phyloP scores from a whole-genome alignment of 2,888 invertebrate species.

The Ochropleura plecta region DNA sequence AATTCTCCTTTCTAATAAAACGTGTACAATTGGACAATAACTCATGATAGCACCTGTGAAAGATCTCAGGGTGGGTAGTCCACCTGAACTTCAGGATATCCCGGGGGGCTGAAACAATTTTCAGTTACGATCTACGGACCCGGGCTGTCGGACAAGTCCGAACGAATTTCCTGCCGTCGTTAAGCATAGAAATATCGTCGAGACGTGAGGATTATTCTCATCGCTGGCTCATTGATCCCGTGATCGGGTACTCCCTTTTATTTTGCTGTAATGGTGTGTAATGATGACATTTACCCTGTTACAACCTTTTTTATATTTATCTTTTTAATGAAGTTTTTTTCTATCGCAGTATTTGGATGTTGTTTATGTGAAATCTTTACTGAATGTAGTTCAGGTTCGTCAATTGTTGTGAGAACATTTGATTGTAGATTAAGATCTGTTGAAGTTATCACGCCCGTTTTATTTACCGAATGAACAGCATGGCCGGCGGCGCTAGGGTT shows the following conservation, averaged over 20 bases:
- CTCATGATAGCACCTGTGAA: slow-evolving; percentile 84
- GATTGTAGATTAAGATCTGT: slow-evolving; percentile 18
- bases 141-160: slow-evolving; percentile 73
- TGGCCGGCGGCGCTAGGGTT: slow-evolving; percentile 27
- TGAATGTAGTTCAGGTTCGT: neutral
- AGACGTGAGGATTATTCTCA: slow-evolving; percentile 77
- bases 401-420: slow-evolving; percentile 4
- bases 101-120: slow-evolving; percentile 84
- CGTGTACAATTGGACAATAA: slow-evolving; percentile 80
- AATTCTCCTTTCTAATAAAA: slow-evolving; percentile 78
- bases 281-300: slow-evolving; percentile 61
- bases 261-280: slow-evolving; percentile 63
- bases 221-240: slow-evolving; percentile 57
- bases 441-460: slow-evolving; percentile 40
- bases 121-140: slow-evolving; percentile 79
- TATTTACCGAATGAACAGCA: slow-evolving; percentile 41
- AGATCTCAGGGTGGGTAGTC: slow-evolving; percentile 76
- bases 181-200: slow-evolving; percentile 83
- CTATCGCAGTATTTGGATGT: neutral
- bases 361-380: slow-evolving; percentile 1
- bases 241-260: slow-evolving; percentile 60
- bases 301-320: slow-evolving; percentile 52
- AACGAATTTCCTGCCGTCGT: slow-evolving; percentile 80
- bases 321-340: slow-evolving; percentile 38
- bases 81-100: slow-evolving; percentile 73